A percentile compares a stretch with the other conserved stretches of the same genome.
Evolutionary conservation across 2,888 invertebrate species (phyloP).

Genomic region (Beris chalybata): DNA sequence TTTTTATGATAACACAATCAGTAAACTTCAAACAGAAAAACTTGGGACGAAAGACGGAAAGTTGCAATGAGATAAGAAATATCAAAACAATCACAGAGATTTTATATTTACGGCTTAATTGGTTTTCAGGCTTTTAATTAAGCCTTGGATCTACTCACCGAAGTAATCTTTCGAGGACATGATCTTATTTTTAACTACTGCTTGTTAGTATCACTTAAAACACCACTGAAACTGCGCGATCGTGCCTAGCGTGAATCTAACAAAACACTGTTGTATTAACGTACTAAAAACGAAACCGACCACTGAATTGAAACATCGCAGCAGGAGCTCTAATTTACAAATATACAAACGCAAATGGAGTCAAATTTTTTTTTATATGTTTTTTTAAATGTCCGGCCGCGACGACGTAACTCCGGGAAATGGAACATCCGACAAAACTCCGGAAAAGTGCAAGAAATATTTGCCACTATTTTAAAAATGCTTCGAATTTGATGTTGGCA

Average conservation of each 20-base stretch:
- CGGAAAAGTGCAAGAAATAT: too few relatives aligned
- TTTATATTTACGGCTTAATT: too few relatives aligned
- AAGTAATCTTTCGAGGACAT: constrained; percentile 36
- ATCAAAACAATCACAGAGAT: background rate
- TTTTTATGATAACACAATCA: constrained; percentile 37
- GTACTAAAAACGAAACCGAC: constrained; percentile 15
- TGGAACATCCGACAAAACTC: background rate
- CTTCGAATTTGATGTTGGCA: too few relatives aligned
- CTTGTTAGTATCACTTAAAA: background rate
- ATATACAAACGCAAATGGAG: constrained; percentile 25
- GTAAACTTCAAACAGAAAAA: constrained; percentile 6
- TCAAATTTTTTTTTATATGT: background rate
- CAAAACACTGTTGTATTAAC: constrained; percentile 23
- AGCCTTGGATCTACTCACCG: constrained; percentile 15
- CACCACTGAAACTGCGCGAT: constrained; percentile 3
- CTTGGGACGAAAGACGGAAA: background rate
- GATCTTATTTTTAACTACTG: background rate
- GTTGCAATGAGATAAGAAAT: background rate
- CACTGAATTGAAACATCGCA: constrained; percentile 27
- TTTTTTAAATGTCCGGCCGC: background rate
- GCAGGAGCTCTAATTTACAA: constrained; percentile 26
- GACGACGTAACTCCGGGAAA: background rate
- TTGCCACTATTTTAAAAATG: too few relatives aligned
- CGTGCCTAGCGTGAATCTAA: constrained; percentile 30
- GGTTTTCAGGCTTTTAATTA: too few relatives aligned